Conservation (phyloP, 2,888 invertebrate species). For the Scaptomyza flava region DNA sequence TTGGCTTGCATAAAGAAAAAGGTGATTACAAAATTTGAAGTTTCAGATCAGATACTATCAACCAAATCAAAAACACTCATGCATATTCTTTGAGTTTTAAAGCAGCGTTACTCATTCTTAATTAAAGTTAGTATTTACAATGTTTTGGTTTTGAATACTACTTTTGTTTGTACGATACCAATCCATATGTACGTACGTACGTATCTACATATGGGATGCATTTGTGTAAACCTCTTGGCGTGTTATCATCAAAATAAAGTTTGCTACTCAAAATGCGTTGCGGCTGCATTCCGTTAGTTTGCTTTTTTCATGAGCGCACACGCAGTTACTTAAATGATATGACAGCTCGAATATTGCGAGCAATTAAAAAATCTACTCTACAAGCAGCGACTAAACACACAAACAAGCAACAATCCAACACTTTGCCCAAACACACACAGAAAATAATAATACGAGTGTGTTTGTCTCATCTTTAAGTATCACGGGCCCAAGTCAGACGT, state of each 20-base stretch:
- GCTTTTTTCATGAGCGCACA: constrained; percentile 51
- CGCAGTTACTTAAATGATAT: constrained; percentile 48
- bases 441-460: constrained; percentile 14
- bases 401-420: constrained; percentile 1
- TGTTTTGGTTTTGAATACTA: not conserved
- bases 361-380: constrained; percentile 51
- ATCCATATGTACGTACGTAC: not conserved
- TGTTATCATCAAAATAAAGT: constrained; percentile 18
- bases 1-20: too few relatives aligned
- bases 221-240: not conserved
- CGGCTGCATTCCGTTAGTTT: constrained; percentile 52
- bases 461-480: constrained; percentile 44
- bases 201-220: not conserved
- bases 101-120: not conserved
- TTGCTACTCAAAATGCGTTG: constrained; percentile 13
- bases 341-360: constrained; percentile 52
- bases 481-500: constrained; percentile 51
- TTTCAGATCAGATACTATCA: too few relatives aligned
- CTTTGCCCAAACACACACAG: not conserved
- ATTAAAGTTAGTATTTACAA: not conserved
- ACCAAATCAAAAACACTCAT: too few relatives aligned
- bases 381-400: constrained; percentile 18
- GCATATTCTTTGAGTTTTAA: not conserved
- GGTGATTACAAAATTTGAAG: too few relatives aligned
- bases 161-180: too few relatives aligned